These are phyloP conservation scores for Caenorhabditis angaria DNA, from an alignment of 2,888 invertebrate species.

Conservation along the genomic window DNA sequence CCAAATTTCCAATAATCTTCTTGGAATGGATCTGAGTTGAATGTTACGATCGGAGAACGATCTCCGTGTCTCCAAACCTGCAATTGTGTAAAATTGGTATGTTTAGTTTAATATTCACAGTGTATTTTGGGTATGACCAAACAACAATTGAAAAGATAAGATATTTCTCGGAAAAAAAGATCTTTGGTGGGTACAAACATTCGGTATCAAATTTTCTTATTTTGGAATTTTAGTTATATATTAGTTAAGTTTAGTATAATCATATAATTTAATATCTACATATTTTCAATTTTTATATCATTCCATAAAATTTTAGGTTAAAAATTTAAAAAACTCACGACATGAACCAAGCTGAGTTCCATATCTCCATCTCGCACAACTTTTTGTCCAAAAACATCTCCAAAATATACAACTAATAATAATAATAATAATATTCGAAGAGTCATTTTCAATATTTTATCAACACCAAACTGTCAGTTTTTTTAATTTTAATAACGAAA, in stretches of 20 bases:
- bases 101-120: too few relatives aligned
- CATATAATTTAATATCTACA: too few relatives aligned
- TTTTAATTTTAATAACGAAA: too few relatives aligned
- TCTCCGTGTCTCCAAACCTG: constrained; percentile 65
- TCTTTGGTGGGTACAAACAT: too few relatives aligned
- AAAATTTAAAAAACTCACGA: constrained; percentile 16
- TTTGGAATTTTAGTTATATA: too few relatives aligned
- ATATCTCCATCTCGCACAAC: constrained; percentile 29
- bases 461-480: background rate
- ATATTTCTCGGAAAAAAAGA: too few relatives aligned
- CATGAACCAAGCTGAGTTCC: constrained; percentile 35
- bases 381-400: background rate
- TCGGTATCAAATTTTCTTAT: too few relatives aligned
- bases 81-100: background rate
- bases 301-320: background rate
- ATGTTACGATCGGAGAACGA: constrained; percentile 53
- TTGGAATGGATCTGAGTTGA: constrained; percentile 43
- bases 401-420: constrained; percentile 11
- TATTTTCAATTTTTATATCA: too few relatives aligned
- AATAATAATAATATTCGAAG: background rate
- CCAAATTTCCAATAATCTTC: constrained; percentile 37
- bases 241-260: too few relatives aligned
- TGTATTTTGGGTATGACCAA: too few relatives aligned
- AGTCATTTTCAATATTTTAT: background rate
- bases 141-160: too few relatives aligned